These are phyloP conservation scores for Sacculina carcini DNA, from an alignment of 2,888 invertebrate genomes.

Conservation along the genomic window DNA sequence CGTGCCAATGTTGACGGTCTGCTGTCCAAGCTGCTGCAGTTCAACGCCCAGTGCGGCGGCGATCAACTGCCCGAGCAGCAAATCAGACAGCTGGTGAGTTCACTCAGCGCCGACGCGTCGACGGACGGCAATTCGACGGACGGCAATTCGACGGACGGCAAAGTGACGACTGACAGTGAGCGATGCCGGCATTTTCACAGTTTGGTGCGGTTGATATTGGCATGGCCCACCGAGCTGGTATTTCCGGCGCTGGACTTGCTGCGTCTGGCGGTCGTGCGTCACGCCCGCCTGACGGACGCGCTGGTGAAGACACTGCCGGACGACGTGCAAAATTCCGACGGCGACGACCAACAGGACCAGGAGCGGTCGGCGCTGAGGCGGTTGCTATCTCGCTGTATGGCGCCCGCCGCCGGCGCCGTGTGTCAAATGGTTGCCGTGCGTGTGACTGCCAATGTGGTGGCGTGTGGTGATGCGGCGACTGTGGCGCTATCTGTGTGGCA, in stretches of 20 bases:
- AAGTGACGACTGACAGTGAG: too few species aligned
- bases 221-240: conserved; percentile 35
- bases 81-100: conserved; percentile 31
- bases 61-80: conserved; percentile 27
- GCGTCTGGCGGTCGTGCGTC: conserved; percentile 51
- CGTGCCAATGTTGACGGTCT: conserved; percentile 47
- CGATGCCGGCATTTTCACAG: conserved; percentile 17
- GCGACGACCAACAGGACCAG: conserved; percentile 26
- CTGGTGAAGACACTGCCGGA: too few species aligned
- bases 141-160: neutral
- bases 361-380: conserved; percentile 20
- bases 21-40: conserved; percentile 29
- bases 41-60: conserved; percentile 34
- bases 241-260: conserved; percentile 74
- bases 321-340: conserved; percentile 39
- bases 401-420: conserved; percentile 27
- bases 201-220: too few species aligned
- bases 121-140: conserved; percentile 15
- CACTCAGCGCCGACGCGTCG: conserved; percentile 23
- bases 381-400: conserved; percentile 21
- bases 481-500: neutral
- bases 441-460: conserved; percentile 53
- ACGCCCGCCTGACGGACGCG: too few species aligned
- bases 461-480: conserved; percentile 25
- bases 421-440: conserved; percentile 54